Evolutionary conservation across 1,140 invertebrate species (phyloP), one percentile per base, ranked within the genome.

Genomic region (Lanistes nyassanus): DNA sequence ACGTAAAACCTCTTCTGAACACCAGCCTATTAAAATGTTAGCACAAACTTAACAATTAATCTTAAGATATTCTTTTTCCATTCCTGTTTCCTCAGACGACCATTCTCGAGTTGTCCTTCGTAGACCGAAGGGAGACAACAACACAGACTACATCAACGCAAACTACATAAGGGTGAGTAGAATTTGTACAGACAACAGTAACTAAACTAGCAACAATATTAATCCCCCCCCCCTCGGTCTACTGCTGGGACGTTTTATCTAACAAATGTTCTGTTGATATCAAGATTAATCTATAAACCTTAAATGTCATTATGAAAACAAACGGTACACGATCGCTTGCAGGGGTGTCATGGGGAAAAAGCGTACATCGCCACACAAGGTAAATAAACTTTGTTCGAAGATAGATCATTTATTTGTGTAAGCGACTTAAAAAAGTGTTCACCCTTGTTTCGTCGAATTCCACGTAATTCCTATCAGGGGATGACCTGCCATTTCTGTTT

Each of bases 361-460:
- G 97, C 98, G 89, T 99, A 98, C 89, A 96, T 98, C 75, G 97
- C 90, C 2, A 82, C 97, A 2, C 97, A 99, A 92, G 97, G 78
- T 79, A 79, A 5, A n/a, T n/a, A n/a, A n/a, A n/a, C n/a, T n/a
- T n/a, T n/a, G n/a, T n/a, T n/a, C n/a, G n/a, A n/a, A n/a, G n/a
- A n/a, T n/a, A n/a, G n/a, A n/a, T n/a, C n/a, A n/a, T n/a, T n/a
- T n/a, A n/a, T n/a, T n/a, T n/a, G n/a, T n/a, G n/a, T n/a, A n/a
- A n/a, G n/a, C n/a, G n/a, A n/a, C n/a, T n/a, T n/a, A n/a, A 66
- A n/a, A n/a, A n/a, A n/a, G n/a, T n/a, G n/a, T n/a, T n/a, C n/a
- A n/a, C n/a, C n/a, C n/a, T n/a, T n/a, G n/a, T n/a, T n/a, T n/a
- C n/a, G n/a, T n/a, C n/a, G n/a, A n/a, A n/a, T n/a, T n/a, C n/a